Evolutionary conservation across 2,888 invertebrate genomes (phyloP), one percentile per base, ranked within the genome.

Genomic region (Diaperis boleti): DNA sequence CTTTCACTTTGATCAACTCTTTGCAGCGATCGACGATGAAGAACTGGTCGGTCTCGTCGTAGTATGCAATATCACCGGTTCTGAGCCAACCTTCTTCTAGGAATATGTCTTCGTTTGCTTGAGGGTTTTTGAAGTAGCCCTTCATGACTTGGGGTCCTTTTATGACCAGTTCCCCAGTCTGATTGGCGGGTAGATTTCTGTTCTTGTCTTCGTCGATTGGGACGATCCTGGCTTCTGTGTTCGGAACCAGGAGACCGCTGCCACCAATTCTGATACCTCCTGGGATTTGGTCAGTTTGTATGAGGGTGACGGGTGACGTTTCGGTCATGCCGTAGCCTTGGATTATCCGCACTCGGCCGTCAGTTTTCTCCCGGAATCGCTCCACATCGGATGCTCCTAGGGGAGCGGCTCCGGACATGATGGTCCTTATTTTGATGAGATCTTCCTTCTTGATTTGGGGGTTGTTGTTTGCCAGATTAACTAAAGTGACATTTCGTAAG

Each of bases 61-160:
- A 85, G 57, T 65, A 71, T 44, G 39, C 74, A 42, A 62, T 72
- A 74, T 93, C 88, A 10, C 92, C 90, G 11, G 88, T 86, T 72
- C 86, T 87, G 11, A 92, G 81, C 92, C 92, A 93, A 1, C 88
- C 89, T 10, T 87, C 86, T 37, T 83, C 85, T 59, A 85, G 84
- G 61, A 92, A 86, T 15, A 85, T 85, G 7, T 88, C 86, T 2
- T 82, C 81, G 10, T 89, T 93, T 0, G 91, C 92, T 72, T 88
- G 82, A 2, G 87, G 85, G 73, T 92, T 90, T 61, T 90, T 85
- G 63, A 85, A 84, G 76, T 94, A 94, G 0, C 92, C 92, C 50
- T 84, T 83, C 91, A 92, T 93, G 1, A 92, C 86, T 80, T 92
- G 91, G 0, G 92, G 91, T 0, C 92, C 92, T 33, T 86, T 85